Evolutionary conservation across 2,888 invertebrate species (phyloP).

Genomic region (Oeneis ivallda): DNA sequence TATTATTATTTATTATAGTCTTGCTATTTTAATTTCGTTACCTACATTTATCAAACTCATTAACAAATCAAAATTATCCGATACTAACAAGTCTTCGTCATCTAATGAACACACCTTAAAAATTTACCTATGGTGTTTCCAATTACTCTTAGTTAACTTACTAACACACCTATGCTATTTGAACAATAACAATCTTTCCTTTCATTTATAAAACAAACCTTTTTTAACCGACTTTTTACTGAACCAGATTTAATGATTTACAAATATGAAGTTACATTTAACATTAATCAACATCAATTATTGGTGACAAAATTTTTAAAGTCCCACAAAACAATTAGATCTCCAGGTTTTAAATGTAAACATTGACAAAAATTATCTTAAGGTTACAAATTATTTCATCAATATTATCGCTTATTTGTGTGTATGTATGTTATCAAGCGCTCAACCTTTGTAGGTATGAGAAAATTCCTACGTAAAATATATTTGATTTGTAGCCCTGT

Average conservation of each 20-base stretch:
- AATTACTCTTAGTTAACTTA: neutral
- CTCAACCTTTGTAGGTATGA: too few species aligned
- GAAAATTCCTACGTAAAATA: too few species aligned
- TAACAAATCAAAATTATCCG: slow-evolving; percentile 28
- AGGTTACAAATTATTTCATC: too few species aligned
- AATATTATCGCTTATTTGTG: too few species aligned
- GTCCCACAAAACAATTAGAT: too few species aligned
- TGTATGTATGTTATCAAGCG: too few species aligned
- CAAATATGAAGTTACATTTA: neutral
- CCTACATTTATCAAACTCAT: slow-evolving; percentile 21
- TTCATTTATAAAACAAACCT: neutral
- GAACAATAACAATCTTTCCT: neutral
- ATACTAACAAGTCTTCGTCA: slow-evolving; percentile 32
- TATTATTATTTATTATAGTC: neutral
- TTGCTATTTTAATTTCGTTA: neutral
- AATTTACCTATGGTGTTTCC: neutral
- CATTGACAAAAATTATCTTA: too few species aligned
- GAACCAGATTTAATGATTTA: neutral
- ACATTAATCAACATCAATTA: neutral
- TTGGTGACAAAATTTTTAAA: neutral
- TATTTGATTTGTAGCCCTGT: too few species aligned
- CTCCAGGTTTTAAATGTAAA: too few species aligned
- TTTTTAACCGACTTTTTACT: neutral
- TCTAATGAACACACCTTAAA: slow-evolving; percentile 17
- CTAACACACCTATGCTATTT: slow-evolving; percentile 1